phyloP scores from a whole-genome alignment of 2,113 vertebrate genomes.

The Neolamprologus kungweensis region DNA sequence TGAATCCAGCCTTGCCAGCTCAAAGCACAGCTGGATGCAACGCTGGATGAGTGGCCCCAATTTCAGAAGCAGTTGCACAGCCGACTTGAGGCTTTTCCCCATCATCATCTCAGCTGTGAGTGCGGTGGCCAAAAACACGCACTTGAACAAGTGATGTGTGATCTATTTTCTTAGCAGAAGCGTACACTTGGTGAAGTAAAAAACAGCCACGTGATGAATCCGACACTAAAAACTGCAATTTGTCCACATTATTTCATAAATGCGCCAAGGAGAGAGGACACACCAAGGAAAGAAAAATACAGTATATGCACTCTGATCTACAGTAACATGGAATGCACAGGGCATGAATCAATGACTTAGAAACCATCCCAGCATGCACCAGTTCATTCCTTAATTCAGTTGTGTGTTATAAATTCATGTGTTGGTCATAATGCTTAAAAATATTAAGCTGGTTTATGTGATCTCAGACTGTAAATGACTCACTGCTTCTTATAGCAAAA shows the following conservation, averaged over 20 bases:
- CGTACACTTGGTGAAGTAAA: background rate
- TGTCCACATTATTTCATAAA: background rate
- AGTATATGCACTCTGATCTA: background rate
- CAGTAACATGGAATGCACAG: background rate
- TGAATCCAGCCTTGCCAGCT: background rate
- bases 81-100: background rate
- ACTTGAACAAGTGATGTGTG: background rate
- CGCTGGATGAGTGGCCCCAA: background rate
- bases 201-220: background rate
- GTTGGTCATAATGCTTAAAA: background rate
- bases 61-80: background rate
- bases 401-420: background rate
- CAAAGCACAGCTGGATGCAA: background rate
- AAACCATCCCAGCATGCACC: background rate
- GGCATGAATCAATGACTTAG: background rate
- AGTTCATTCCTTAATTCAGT: background rate
- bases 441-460: background rate
- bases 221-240: background rate
- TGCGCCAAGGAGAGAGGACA: fast-evolving
- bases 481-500: background rate
- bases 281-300: background rate
- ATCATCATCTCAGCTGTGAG: background rate
- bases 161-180: background rate
- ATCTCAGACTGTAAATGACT: background rate
- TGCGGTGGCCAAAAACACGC: background rate